These are phyloP conservation scores for Apogon talboti DNA, from an alignment of 2,797 vertebrate species.

Conservation along the genomic window DNA sequence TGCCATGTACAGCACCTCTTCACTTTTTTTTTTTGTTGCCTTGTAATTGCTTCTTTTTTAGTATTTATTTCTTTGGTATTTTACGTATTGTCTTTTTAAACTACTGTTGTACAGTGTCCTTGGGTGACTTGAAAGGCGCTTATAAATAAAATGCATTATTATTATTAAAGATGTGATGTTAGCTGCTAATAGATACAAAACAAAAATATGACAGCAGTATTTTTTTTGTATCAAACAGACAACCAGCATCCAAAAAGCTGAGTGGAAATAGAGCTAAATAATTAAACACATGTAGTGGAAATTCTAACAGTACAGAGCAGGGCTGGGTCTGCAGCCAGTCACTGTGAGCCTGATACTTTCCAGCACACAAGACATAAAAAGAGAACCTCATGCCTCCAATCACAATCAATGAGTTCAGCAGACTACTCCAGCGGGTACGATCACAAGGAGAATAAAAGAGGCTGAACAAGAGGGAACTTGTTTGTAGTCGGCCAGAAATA, in stretches of 20 bases:
- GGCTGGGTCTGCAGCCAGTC: conserved; percentile 29
- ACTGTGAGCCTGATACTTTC: conserved; percentile 40
- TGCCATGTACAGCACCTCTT: no score
- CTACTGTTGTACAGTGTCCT: no score
- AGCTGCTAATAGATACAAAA: not conserved
- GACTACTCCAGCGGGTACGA: conserved; percentile 34
- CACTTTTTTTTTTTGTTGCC: no score
- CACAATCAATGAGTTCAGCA: conserved; percentile 49
- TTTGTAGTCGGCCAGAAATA: conserved; percentile 29
- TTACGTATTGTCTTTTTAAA: no score
- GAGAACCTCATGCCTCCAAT: conserved; percentile 34
- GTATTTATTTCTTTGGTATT: no score
- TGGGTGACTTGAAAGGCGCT: no score
- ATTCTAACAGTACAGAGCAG: not conserved
- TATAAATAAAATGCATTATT: no score
- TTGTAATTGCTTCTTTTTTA: no score
- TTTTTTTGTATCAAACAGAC: no score
- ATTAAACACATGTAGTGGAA: conserved; percentile 13
- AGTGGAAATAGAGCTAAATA: conserved; percentile 1
- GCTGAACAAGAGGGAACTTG: conserved; percentile 25
- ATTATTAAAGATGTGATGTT: no score
- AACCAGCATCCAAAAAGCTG: not conserved
- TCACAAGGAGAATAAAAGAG: conserved; percentile 28
- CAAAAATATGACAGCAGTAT: not conserved
- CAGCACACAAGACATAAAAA: conserved; percentile 49